Evolutionary conservation across 2,113 vertebrate genomes (phyloP).

Genomic region (Brachyhypopomus gauderio): DNA sequence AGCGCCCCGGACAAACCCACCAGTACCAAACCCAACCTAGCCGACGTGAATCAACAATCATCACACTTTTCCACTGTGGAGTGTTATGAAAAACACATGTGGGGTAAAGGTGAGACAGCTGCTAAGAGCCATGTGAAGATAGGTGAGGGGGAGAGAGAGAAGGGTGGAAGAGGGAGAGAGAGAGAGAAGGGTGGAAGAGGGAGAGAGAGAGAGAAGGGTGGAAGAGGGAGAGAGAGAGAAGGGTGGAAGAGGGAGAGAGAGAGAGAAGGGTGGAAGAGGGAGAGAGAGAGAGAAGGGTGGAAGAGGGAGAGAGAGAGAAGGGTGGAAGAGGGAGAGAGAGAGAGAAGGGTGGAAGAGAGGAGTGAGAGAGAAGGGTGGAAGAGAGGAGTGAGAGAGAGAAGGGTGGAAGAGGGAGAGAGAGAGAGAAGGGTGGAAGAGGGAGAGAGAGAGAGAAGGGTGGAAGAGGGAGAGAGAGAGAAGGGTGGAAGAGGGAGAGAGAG

Average conservation of each 20-base stretch:
- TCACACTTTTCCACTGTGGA: conserved; percentile 62
- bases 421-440: too few relatives aligned
- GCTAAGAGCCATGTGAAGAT: background rate
- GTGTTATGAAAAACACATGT: conserved; percentile 50
- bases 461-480: conserved; percentile 6
- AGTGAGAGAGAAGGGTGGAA: too few relatives aligned
- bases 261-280: too few relatives aligned
- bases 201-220: conserved; percentile 17
- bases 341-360: too few relatives aligned
- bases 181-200: background rate
- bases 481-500: too few relatives aligned
- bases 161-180: background rate
- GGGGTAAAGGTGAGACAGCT: conserved; percentile 35
- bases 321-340: too few relatives aligned
- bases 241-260: too few relatives aligned
- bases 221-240: background rate
- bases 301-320: conserved; percentile 6
- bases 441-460: background rate
- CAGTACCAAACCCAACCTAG: conserved; percentile 54
- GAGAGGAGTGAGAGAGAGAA: background rate
- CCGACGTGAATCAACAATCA: conserved; percentile 2
- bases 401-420: too few relatives aligned
- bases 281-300: background rate
- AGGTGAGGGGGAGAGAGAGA: background rate
- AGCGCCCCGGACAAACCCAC: conserved; percentile 57